Base-by-base conservation (phyloP, 2,113 vertebrate species). In the Callipepla squamata region DNA sequence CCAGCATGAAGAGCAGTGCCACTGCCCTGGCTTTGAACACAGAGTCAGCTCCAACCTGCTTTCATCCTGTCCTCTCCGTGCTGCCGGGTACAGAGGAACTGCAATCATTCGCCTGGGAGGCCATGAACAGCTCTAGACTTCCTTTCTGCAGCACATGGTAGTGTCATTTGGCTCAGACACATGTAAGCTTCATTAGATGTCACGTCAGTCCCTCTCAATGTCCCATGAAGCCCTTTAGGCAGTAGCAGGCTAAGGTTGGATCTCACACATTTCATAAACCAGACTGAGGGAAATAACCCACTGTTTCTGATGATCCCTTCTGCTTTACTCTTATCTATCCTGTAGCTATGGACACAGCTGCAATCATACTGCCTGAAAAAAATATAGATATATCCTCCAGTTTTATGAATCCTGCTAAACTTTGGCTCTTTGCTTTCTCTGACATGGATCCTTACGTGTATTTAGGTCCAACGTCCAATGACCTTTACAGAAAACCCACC, bases 401-500 rank as follows among this genome's bases (percentile, higher is more conserved):
- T 32, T 75, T 42, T 25, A 28, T 3, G 13, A 44, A 13, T 23
- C 28, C 18, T 50, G 34, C 51, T 8, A 5, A 8, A 10, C 34
- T 44, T 76, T 32, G 42, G 18, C 53, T 40, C 42, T 40, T 14
- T 22, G 8, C 58, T 80, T 53, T 53, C 50, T 42, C 69, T 73
- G 36, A 17, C 32, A 3, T 0, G 65, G 45, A 34, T 59, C 51
- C n/a, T 83, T 42, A 3, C 28, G 4, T 0, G 0, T 7, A n/a
- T 34, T 15, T 17, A 22, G 14, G 77, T 36, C 61, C 75, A 42
- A 5, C 0, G 3, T 8, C 90, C 75, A 79, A 63, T 92, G 76
- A 3, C 4, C 21, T 40, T 68, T 5, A 0, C 11, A 40, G 4
- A 18, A 63, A 88, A 63, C 13, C 38, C 45, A 28, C 28, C 59